Base-by-base conservation (phyloP, 2,888 invertebrate species). In the Philereme vetulata region DNA sequence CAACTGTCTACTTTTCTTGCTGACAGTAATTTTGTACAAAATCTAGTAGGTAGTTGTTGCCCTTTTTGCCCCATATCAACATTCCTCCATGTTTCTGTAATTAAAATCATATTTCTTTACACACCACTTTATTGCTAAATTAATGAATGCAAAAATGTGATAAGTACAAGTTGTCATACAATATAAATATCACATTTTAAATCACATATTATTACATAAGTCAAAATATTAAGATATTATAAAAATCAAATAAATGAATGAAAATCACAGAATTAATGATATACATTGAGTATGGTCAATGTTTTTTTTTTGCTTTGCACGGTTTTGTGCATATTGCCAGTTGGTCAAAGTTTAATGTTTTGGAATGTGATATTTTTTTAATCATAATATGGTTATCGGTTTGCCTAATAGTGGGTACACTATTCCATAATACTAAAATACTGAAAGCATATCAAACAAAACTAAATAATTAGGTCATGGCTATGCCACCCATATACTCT, bases 381-480 rank as follows among this genome's bases (percentile, higher is more conserved):
- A 38, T 38, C 38, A 38, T 4, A 38, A 6, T 38, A 38, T 38
- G 8, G 38, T 8, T 38, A 38, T 6, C 7, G 21, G 21, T 21
- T 21, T 38, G 38, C 38, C 35, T 36, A 36, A 21, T 21, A 21
- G 21, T 21, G 21, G 21, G 21, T 21, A 21, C 21, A 21, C 21
- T 21, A 21, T 21, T 21, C 21, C 21, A 21, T 21, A 21, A 21
- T 21, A 21, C 9, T 42, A 42, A 10, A 21, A 21, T 55, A 50
- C 32, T 47, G 21, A 33, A 36, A 21, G 21, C 11, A 11, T 21
- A 44, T 44, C 43, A 9, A 59, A 68, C 64, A 50, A 44, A 54
- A 68, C 64, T 50, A 44, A 35, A 40, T 50, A 21, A 21, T 71
- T 71, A 73, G 68, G 80, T 82, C 80, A 81, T 81, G 81, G 78